These are phyloP conservation scores for Cossypha polioptera DNA, from an alignment of 2,797 vertebrate genomes.

Conservation along the genomic window DNA sequence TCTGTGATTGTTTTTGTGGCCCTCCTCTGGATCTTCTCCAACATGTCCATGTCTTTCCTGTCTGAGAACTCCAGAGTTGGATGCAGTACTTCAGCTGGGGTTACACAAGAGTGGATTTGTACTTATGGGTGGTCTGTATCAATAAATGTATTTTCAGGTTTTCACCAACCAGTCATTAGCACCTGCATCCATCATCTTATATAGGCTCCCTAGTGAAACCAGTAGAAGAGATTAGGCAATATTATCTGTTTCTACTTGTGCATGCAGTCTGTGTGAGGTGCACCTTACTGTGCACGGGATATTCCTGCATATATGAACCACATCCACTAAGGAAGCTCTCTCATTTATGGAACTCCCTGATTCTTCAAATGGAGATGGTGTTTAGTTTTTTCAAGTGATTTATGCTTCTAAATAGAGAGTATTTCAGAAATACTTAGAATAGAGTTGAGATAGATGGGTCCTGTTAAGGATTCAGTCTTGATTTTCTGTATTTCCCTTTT, in stretches of 20 bases:
- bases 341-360: background rate
- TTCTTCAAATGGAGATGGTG: background rate
- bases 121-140: background rate
- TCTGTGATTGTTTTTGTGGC: background rate
- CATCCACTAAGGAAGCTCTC: background rate
- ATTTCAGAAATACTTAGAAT: slow-evolving; percentile 57
- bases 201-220: background rate
- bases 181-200: background rate
- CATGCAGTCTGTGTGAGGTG: background rate
- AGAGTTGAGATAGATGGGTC: slow-evolving; percentile 25
- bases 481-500: slow-evolving; percentile 56
- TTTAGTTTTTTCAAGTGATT: background rate
- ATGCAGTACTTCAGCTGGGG: background rate
- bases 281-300: background rate
- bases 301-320: background rate
- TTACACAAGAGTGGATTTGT: background rate
- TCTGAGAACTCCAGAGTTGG: background rate
- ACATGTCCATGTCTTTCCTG: background rate
- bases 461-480: slow-evolving; percentile 50
- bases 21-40: background rate
- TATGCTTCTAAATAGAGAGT: background rate
- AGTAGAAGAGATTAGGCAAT: background rate
- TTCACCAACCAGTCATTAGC: background rate
- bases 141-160: background rate
- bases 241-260: background rate